Conservation (phyloP, 2,888 invertebrate genomes). For the Linnaemya tessellans region DNA sequence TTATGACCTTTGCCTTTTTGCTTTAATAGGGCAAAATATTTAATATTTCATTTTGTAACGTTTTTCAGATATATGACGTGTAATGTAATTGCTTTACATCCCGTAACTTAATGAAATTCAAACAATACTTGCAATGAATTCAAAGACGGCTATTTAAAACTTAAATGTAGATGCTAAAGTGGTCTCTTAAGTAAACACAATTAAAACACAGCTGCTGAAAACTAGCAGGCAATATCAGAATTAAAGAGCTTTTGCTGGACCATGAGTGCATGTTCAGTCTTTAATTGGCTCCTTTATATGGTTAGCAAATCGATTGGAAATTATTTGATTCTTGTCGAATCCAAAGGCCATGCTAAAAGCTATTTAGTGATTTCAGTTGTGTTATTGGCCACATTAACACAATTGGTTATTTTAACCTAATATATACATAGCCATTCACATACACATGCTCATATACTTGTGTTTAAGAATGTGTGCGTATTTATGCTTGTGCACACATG, state of each 20-base stretch:
- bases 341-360: conserved; percentile 47
- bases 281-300: conserved; percentile 56
- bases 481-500: not conserved
- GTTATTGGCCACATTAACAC: conserved; percentile 56
- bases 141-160: not conserved
- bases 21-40: too few relatives aligned
- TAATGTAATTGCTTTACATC: too few relatives aligned
- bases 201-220: not conserved
- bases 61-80: too few relatives aligned
- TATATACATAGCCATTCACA: not conserved
- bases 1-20: too few relatives aligned
- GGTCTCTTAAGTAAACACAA: not conserved
- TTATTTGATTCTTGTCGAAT: conserved; percentile 53
- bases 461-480: not conserved
- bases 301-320: conserved; percentile 66
- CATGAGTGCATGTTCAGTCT: not conserved
- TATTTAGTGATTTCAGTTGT: conserved; percentile 49
- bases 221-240: not conserved
- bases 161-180: not conserved
- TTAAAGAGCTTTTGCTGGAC: not conserved
- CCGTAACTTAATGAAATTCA: not conserved
- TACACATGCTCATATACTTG: not conserved
- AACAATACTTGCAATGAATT: not conserved
- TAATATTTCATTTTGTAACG: too few relatives aligned
- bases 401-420: conserved; percentile 12